phyloP scores from a whole-genome alignment of 2,888 invertebrate genomes.

The Netelia fuscicornis region DNA sequence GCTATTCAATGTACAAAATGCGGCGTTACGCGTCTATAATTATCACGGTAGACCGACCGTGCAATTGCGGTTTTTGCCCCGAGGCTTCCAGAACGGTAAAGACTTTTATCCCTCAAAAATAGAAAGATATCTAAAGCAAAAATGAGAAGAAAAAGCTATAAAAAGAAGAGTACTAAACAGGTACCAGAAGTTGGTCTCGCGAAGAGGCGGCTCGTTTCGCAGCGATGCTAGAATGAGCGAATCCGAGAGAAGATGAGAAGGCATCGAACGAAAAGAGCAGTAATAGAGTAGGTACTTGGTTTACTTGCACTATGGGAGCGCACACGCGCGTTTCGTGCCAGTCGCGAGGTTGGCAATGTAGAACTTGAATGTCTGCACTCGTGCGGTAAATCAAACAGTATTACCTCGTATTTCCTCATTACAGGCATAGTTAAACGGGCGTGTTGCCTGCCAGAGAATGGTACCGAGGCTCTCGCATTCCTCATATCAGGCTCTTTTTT shows the following conservation, averaged over 20 bases:
- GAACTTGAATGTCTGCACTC: constrained; percentile 70
- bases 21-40: constrained; percentile 5
- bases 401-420: constrained; percentile 71
- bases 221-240: too few species aligned
- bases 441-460: constrained; percentile 38
- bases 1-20: background rate
- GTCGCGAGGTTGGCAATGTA: constrained; percentile 59
- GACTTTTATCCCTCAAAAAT: background rate
- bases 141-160: background rate
- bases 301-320: too few species aligned
- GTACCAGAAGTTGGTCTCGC: constrained; percentile 8
- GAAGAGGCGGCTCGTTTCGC: constrained; percentile 12
- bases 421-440: constrained; percentile 70
- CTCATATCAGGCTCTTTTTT: constrained; percentile 6
- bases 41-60: constrained; percentile 12
- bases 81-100: constrained; percentile 12
- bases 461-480: constrained; percentile 1
- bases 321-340: too few species aligned
- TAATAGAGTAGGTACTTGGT: too few species aligned
- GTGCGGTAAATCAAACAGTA: constrained; percentile 73
- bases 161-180: constrained; percentile 11
- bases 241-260: too few species aligned
- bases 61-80: constrained; percentile 7
- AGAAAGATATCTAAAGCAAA: constrained; percentile 9
- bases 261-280: too few species aligned